Evolutionary conservation across 1,140 invertebrate genomes (phyloP).

Genomic region (Tribolium madens): DNA sequence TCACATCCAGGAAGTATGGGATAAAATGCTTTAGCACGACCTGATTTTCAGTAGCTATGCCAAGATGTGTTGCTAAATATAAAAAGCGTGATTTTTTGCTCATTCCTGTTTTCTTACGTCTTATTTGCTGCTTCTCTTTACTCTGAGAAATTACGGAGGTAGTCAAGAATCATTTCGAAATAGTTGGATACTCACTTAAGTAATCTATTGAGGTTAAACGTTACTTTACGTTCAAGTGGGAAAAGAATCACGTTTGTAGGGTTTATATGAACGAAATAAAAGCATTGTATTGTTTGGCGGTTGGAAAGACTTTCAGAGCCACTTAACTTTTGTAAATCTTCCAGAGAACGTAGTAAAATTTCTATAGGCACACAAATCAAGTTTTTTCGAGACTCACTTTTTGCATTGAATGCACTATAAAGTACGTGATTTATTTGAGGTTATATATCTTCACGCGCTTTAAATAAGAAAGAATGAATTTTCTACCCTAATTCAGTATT

Average conservation of each 20-base stretch:
- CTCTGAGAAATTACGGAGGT: not conserved
- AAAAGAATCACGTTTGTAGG: conserved; percentile 28
- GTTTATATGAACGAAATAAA: conserved; percentile 39
- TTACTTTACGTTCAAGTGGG: conserved; percentile 16
- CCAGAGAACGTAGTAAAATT: conserved; percentile 51
- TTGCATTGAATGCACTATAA: conserved; percentile 54
- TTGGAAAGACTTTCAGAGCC: conserved; percentile 35
- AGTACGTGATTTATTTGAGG: conserved; percentile 54
- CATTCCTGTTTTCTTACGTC: not conserved
- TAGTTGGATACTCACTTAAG: not conserved
- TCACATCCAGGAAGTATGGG: not conserved
- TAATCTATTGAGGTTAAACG: conserved; percentile 22
- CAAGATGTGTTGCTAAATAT: not conserved
- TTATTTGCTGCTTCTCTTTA: too few relatives aligned
- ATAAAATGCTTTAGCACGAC: not conserved
- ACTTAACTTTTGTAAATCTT: conserved; percentile 40
- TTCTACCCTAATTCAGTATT: conserved; percentile 51
- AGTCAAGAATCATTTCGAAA: not conserved
- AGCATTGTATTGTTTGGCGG: conserved; percentile 38
- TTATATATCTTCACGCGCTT: conserved; percentile 49
- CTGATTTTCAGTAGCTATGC: not conserved
- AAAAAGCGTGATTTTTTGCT: not conserved
- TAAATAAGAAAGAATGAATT: conserved; percentile 53
- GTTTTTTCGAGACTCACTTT: conserved; percentile 49
- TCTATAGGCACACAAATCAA: conserved; percentile 55